A percentile compares a stretch with the other conserved stretches of the same genome.
phyloP scores from a whole-genome alignment of 2,888 invertebrate species.

The Vesta saturnalis region DNA sequence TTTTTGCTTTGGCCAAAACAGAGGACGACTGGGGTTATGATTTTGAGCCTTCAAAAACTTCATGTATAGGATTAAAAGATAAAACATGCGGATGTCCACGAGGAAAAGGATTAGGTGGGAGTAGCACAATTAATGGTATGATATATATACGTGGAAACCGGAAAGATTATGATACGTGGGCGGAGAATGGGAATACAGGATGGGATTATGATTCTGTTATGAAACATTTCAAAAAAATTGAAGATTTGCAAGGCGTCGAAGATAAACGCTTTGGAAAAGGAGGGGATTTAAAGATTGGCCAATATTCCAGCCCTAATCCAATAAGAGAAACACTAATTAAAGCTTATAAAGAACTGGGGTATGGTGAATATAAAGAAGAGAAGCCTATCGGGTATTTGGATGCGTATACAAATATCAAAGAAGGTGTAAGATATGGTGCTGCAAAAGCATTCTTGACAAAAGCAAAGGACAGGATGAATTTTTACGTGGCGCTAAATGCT shows the following conservation, averaged over 20 bases:
- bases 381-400: constrained; percentile 56
- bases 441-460: constrained; percentile 68
- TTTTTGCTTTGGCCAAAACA: constrained; percentile 47
- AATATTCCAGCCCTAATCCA: background rate
- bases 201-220: constrained; percentile 9
- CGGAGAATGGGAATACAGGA: background rate
- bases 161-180: constrained; percentile 63
- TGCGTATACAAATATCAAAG: constrained; percentile 59
- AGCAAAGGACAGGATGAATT: constrained; percentile 65
- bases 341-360: constrained; percentile 51
- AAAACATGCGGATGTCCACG: constrained; percentile 63
- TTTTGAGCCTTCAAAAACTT: constrained; percentile 45
- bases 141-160: constrained; percentile 49
- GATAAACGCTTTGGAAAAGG: background rate
- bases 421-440: constrained; percentile 65
- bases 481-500: constrained; percentile 66
- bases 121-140: constrained; percentile 7
- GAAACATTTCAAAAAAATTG: background rate
- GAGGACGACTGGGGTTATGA: constrained; percentile 55
- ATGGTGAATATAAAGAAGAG: constrained; percentile 54
- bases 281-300: background rate
- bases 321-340: constrained; percentile 6
- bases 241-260: background rate
- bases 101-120: constrained; percentile 10
- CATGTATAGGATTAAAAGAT: constrained; percentile 80